A percentile compares a stretch with the other conserved stretches of the same genome.
These are phyloP conservation scores for Napeogenes sylphis DNA, from an alignment of 2,888 invertebrate genomes.

Conservation along the genomic window DNA sequence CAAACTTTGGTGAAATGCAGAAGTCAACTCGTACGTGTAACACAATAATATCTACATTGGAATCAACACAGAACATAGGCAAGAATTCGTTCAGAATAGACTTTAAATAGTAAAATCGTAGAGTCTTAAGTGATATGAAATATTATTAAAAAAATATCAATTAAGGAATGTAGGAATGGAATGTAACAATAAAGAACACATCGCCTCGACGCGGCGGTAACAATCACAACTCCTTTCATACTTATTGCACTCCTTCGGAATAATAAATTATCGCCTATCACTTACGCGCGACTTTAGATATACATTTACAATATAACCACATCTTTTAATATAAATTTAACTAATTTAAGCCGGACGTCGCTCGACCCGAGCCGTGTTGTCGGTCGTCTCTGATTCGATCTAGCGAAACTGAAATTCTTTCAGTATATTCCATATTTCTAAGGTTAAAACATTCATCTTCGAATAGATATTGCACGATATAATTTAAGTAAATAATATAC, in stretches of 20 bases:
- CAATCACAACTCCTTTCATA: conserved; percentile 74
- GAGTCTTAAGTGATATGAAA: conserved; percentile 37
- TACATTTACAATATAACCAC: conserved; percentile 77
- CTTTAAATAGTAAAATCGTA: conserved; percentile 31
- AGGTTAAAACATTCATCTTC: conserved; percentile 30
- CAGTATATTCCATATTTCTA: conserved; percentile 40
- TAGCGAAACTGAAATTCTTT: conserved; percentile 51
- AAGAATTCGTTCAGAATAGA: conserved; percentile 35
- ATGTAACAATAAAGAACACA: conserved; percentile 58
- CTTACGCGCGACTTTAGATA: conserved; percentile 62
- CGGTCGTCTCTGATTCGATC: conserved; percentile 14
- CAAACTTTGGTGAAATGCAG: conserved; percentile 77
- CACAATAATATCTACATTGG: conserved; percentile 58
- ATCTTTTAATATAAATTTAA: conserved; percentile 75
- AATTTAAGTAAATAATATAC: conserved; percentile 26
- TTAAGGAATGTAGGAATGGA: conserved; percentile 63
- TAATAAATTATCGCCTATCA: conserved; percentile 45
- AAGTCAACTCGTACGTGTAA: conserved; percentile 67
- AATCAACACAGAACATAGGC: conserved; percentile 44
- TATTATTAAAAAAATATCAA: conserved; percentile 38
- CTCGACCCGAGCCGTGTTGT: conserved; percentile 23
- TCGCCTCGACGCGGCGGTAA: conserved; percentile 57
- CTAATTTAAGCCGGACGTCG: conserved; percentile 67
- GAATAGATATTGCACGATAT: conserved; percentile 38
- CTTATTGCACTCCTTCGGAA: conserved; percentile 76